A percentile compares a stretch with the other conserved stretches of the same genome.
Evolutionary conservation across 2,888 invertebrate species (phyloP).

Genomic region (Trachelus iudaicus): DNA sequence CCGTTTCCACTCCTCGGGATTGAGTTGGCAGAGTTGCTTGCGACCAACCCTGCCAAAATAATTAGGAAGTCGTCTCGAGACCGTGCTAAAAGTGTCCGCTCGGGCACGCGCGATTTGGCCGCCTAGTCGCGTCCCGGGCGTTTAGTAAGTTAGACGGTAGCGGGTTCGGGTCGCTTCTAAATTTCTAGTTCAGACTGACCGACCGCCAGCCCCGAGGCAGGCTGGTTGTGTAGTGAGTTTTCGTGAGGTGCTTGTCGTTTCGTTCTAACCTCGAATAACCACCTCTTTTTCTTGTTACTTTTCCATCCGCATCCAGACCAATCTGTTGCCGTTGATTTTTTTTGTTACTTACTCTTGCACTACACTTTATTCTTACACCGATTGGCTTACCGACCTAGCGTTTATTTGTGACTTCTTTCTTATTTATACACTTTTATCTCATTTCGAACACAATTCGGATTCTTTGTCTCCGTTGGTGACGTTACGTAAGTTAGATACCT

Average conservation of each 20-base stretch:
- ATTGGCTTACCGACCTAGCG: not conserved
- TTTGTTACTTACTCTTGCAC: not conserved
- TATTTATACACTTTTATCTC: not conserved
- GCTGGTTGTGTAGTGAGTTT: constrained; percentile 68
- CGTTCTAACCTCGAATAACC: constrained; percentile 37
- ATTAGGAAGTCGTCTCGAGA: constrained; percentile 78
- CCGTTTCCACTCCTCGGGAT: constrained; percentile 70
- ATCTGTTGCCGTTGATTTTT: not conserved
- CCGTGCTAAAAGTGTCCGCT: constrained; percentile 73
- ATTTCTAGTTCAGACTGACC: constrained; percentile 34
- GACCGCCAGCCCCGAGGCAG: constrained; percentile 21
- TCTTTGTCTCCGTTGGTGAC: not conserved
- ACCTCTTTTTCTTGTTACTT: not conserved
- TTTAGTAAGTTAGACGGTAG: constrained; percentile 64
- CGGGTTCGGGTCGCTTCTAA: constrained; percentile 28
- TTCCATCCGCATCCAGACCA: not conserved
- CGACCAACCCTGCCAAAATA: constrained; percentile 77
- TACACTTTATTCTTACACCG: not conserved
- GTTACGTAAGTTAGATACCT: not conserved
- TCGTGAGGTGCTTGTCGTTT: constrained; percentile 70
- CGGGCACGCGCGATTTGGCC: constrained; percentile 68
- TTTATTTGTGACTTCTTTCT: not conserved
- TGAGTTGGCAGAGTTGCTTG: constrained; percentile 11
- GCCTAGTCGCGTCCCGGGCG: constrained; percentile 67
- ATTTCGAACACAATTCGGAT: not conserved